These are phyloP conservation scores for Pyrgilauda ruficollis DNA, from an alignment of 2,113 vertebrate species.

Conservation along the genomic window DNA sequence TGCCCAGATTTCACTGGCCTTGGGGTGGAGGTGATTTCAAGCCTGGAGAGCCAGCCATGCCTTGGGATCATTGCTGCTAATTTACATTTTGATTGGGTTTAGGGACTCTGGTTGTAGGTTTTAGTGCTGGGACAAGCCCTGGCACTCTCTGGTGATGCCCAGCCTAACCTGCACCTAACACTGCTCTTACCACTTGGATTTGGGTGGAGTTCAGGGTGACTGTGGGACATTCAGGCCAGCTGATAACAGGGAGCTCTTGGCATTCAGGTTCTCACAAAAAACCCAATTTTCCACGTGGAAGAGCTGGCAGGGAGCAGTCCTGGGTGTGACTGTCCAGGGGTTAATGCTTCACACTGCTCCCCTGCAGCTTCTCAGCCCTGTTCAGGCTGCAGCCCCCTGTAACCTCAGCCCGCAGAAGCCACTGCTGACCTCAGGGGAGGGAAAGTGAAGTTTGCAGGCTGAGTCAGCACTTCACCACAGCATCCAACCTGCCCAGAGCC, in stretches of 20 bases:
- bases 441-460: slow-evolving; percentile 49
- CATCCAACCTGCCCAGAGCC: neutral
- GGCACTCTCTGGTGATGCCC: neutral
- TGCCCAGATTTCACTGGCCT: neutral
- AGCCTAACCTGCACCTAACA: neutral
- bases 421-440: neutral
- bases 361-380: neutral
- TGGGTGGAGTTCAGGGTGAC: neutral
- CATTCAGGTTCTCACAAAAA: neutral
- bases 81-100: neutral
- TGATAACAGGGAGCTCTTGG: neutral
- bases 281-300: neutral
- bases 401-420: slow-evolving; percentile 39
- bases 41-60: neutral
- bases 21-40: neutral
- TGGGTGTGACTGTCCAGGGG: fast-evolving
- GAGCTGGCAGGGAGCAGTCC: neutral
- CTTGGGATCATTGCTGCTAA: neutral
- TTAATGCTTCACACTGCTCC: neutral
- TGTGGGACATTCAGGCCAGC: neutral
- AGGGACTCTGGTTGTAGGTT: neutral
- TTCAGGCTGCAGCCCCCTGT: neutral
- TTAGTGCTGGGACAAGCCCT: neutral
- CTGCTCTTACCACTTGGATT: neutral
- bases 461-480: neutral